These are phyloP conservation scores for Dicyrtoma fusca DNA, from an alignment of 2,888 invertebrate genomes.

Conservation along the genomic window DNA sequence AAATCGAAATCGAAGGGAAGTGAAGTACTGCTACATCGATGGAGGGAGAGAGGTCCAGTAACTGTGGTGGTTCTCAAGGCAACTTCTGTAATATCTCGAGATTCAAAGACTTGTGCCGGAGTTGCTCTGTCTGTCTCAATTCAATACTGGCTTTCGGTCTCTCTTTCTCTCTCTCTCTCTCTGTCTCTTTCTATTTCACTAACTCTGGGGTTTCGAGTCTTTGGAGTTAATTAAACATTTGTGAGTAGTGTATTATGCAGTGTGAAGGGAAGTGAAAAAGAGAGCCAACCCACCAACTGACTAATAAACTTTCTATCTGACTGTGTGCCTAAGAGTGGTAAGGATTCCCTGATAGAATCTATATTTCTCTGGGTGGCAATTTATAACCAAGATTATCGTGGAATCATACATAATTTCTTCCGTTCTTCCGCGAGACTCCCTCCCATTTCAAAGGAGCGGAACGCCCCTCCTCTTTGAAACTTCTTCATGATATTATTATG, in stretches of 20 bases:
- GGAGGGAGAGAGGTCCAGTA: too few relatives aligned
- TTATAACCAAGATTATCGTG: constrained; percentile 13
- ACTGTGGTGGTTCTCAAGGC: too few relatives aligned
- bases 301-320: neutral
- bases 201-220: neutral
- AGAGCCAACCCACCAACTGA: too few relatives aligned
- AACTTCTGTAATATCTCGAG: too few relatives aligned
- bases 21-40: too few relatives aligned
- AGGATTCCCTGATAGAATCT: neutral
- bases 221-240: neutral
- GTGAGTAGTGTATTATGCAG: neutral
- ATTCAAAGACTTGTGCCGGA: too few relatives aligned
- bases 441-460: neutral
- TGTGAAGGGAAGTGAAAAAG: neutral
- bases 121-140: too few relatives aligned
- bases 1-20: too few relatives aligned
- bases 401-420: constrained; percentile 22
- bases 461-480: neutral
- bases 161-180: constrained; percentile 1
- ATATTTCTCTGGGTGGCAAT: neutral
- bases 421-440: neutral
- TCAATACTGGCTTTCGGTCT: too few relatives aligned
- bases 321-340: neutral
- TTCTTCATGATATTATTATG: too few relatives aligned
- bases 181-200: neutral